Base-by-base conservation (phyloP, 2,888 invertebrate genomes). In the Artemia sp. region DNA sequence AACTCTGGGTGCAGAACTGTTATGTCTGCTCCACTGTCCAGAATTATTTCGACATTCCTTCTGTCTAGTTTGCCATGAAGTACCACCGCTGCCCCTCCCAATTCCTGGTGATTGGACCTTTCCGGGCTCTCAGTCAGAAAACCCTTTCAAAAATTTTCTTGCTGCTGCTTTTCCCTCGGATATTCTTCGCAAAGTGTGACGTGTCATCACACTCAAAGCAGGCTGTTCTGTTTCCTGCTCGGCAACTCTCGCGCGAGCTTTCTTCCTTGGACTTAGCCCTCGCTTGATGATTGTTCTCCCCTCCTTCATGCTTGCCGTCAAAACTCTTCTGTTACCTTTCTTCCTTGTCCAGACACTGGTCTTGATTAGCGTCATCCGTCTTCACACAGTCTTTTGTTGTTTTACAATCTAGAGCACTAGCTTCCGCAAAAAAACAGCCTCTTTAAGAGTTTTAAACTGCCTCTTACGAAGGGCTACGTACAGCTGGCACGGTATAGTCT, bases 401-500 rank as follows among this genome's bases (percentile, higher is more conserved):
- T 53, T 53, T 53, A n/a, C 58, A n/a, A 12, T 12, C 58, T 14
- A 53, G 14, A 12, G 58, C 58, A 14, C 58, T n/a, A n/a, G 58
- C 58, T 53, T 53, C 58, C 58, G 58, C 58, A 12, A 53, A n/a
- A n/a, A 12, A 53, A 14, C 14, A n/a, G 58, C 58, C 58, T 53
- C 58, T 53, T 53, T 53, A 53, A 53, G 58, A 12, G 58, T 53
- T 14, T 53, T 53, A n/a, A 53, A 12, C 14, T 53, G 58, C 58
- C 14, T 53, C 58, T 53, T 14, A n/a, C 58, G 12, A 12, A 19
- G 19, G 19, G 58, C 14, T n/a, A 53, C 58, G 12, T 53, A 14
- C 12, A 53, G 12, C 14, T 14, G 12, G 14, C 14, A 53, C 58
- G 58, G 58, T n/a, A 14, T n/a, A n/a, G 58, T 14, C 12, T 53